Base-by-base conservation (phyloP, 1,140 invertebrate genomes). In the Danaus plexippus region DNA sequence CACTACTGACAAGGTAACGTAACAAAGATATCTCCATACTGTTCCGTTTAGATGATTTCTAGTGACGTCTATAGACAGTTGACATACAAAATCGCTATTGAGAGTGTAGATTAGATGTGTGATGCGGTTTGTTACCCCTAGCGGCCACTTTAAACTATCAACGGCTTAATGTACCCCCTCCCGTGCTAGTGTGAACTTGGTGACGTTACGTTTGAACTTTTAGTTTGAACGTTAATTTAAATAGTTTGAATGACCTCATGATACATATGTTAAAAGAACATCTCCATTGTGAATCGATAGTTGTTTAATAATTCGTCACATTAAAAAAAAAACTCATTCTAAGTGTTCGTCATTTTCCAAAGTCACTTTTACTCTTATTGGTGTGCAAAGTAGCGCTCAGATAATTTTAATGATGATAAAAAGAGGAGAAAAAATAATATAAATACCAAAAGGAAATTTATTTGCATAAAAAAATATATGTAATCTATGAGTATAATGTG, bases 1-100 rank as follows among this genome's bases (percentile, higher is more conserved):
- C 92, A 90, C 89, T 94, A 80, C 90, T 94, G 85, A 90, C 92
- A 90, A 95, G 94, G 93, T 94, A 95, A 92, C 87, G 90, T 91
- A 89, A 88, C 65, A 71, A 59, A 57, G 43, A 66, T 64, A 71
- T 62, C 61, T 66, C 71, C 59, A 70, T 69, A 65, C 50, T 73
- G 52, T 70, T 72, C 60, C 59, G 60, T 61, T 61, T 73, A 79
- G 67, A 69, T 64, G 48, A 59, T 13, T 8, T 47, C 15, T 57
- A 54, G 53, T 50, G 41, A 10, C 32, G 43, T 12, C 45, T 42
- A 49, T 49, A 47, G 50, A 47, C 40, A 44, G 32, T 10, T 47
- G 11, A 44, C 46, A 57, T 11, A 57, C 15, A 44, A 13, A 40
- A 50, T 43, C 46, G 43, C 18, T 15, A 10, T 41, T 49, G 40